A percentile compares a stretch with the other conserved stretches of the same genome.
Evolutionary conservation across 2,113 vertebrate species (phyloP).

Genomic region (Erpornis zantholeuca): DNA sequence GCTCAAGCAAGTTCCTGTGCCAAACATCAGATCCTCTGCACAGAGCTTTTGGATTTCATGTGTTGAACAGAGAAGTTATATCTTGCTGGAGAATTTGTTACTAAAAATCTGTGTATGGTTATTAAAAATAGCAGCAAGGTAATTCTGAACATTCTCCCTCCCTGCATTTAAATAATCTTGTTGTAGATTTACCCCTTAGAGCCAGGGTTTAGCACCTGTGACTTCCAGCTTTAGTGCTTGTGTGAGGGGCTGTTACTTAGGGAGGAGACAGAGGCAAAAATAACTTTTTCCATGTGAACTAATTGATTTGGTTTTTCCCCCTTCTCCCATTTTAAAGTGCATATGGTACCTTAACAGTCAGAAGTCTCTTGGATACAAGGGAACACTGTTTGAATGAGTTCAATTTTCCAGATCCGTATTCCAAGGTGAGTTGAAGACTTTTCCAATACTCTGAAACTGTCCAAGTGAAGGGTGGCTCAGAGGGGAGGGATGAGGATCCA

Average conservation of each 20-base stretch:
- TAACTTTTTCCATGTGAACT: not conserved
- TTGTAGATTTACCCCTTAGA: not conserved
- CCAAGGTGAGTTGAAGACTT: constrained; percentile 80
- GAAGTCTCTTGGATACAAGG: constrained; percentile 95
- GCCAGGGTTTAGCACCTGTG: not conserved
- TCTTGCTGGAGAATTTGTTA: not conserved
- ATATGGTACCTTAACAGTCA: constrained; percentile 95
- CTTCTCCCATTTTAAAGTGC: constrained; percentile 78
- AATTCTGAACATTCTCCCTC: not conserved
- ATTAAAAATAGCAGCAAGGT: not conserved
- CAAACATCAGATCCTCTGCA: not conserved
- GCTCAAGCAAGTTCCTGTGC: not conserved
- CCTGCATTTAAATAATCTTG: not conserved
- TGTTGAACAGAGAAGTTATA: not conserved
- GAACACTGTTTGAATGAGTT: constrained; percentile 99
- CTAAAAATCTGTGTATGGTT: not conserved
- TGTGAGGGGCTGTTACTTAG: not conserved
- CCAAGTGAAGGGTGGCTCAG: not conserved
- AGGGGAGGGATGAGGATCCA: not conserved
- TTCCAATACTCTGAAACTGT: not conserved
- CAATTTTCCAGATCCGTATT: constrained; percentile 98
- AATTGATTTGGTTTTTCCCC: not conserved
- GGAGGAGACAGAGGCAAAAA: not conserved
- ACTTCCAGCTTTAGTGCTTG: not conserved
- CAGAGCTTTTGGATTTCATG: not conserved